Conservation (phyloP, 2,113 vertebrate species). For the Tringa solitaria region DNA sequence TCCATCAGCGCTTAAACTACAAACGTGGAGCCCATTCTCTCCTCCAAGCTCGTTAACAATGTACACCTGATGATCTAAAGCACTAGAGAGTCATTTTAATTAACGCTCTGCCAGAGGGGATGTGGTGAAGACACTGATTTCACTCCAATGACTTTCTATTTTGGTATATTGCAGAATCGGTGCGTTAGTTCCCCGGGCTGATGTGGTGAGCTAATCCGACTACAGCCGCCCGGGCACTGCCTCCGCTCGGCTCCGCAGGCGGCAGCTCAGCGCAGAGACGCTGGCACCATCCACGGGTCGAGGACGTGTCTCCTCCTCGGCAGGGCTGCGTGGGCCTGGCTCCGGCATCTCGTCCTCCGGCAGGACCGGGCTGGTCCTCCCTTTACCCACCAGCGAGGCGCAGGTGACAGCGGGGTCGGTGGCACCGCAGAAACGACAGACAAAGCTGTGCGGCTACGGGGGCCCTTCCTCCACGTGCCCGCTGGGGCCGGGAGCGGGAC, state of each 20-base stretch:
- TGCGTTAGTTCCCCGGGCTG: background rate
- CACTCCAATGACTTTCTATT: constrained; percentile 58
- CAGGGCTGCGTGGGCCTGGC: background rate
- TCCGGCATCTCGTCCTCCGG: fast-evolving
- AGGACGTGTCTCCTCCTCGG: fast-evolving
- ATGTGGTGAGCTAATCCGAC: background rate
- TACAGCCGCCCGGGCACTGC: background rate
- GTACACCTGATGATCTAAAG: constrained; percentile 62
- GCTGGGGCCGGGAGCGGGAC: fast-evolving
- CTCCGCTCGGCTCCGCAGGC: background rate
- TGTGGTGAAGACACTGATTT: constrained; percentile 63
- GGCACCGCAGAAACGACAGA: fast-evolving
- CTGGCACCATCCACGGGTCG: fast-evolving
- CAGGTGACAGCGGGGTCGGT: fast-evolving
- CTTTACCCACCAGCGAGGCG: fast-evolving
- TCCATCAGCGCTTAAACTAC: background rate
- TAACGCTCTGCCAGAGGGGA: constrained; percentile 57
- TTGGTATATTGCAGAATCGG: background rate
- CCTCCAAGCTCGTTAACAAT: constrained; percentile 52
- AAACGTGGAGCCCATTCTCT: constrained; percentile 2
- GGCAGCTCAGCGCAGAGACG: background rate
- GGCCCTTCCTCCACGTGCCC: fast-evolving
- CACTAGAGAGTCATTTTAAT: constrained; percentile 64
- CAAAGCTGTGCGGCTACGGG: fast-evolving
- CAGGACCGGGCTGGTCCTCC: background rate